phyloP scores from a whole-genome alignment of 2,113 vertebrate genomes.

The Sprattus sprattus region DNA sequence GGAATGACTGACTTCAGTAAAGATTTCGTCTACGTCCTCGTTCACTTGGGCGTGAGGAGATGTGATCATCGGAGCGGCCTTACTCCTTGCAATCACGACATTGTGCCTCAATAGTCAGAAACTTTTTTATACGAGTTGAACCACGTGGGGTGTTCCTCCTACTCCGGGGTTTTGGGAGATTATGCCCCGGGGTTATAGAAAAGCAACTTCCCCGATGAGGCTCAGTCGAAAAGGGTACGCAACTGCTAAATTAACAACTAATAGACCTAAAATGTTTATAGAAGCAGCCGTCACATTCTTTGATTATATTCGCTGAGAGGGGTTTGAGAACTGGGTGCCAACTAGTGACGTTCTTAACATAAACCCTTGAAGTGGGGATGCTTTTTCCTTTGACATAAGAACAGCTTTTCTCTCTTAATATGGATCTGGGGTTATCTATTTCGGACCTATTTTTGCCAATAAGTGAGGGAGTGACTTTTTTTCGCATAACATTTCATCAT shows the following conservation, averaged over 20 bases:
- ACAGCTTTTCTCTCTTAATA: neutral
- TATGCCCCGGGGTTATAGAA: conserved; percentile 46
- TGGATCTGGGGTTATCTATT: too few species aligned
- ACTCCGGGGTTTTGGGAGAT: conserved; percentile 63
- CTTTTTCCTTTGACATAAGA: neutral
- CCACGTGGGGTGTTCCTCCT: conserved; percentile 74
- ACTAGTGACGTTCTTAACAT: neutral
- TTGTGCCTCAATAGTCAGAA: conserved; percentile 69
- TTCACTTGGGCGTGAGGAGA: conserved; percentile 46
- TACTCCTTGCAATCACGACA: conserved; percentile 62
- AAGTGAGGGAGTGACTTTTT: neutral
- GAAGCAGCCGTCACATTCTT: neutral
- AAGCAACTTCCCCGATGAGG: conserved; percentile 28
- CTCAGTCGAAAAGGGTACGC: conserved; percentile 19
- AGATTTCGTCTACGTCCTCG: conserved; percentile 32
- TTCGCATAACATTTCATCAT: neutral
- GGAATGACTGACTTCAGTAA: conserved; percentile 35
- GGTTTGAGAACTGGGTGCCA: neutral
- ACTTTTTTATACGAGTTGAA: conserved; percentile 76
- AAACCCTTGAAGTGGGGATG: neutral
- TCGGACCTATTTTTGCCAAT: neutral
- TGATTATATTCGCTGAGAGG: neutral
- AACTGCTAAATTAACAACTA: conserved; percentile 2
- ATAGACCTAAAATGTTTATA: neutral
- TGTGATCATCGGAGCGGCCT: conserved; percentile 47